Base-by-base conservation (phyloP, 2,113 vertebrate species). In the Neolamprologus brichardi region DNA sequence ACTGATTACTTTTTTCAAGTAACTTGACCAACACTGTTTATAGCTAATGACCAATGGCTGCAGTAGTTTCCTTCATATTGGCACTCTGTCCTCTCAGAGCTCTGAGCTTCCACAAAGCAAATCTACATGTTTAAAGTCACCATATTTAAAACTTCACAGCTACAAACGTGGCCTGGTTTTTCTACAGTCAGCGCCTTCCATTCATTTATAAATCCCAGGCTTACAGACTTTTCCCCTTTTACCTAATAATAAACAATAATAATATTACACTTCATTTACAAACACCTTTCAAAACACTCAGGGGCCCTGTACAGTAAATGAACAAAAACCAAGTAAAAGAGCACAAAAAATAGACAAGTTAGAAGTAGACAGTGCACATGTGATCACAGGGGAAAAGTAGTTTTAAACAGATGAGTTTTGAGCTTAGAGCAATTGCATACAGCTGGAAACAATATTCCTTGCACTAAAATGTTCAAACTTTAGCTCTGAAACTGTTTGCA, bases 291-390 rank as follows among this genome's bases (percentile, higher is more conserved):
- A 60, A 60, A 60, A 60, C 56, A 60, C 25, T 2, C 28, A 10
- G 14, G 25, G 2, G 8, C 56, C 5, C 28, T 10, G 56, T 10
- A 32, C 28, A 60, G 28, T 60, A 0, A 60, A 6, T 32, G 14
- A 60, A 32, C 56, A 60, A 60, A 60, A 10, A 18, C 8, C 56
- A 60, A 60, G 28, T 10, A 60, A 60, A 60, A 60, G 25, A 30
- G 56, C 56, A 17, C 0, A 0, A 1, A 60, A 30, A 60, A 30
- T 60, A 30, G 0, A 58, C 4, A 5, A 0, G 28, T 60, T 60
- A 60, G 28, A 60, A 32, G 15, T 32, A 60, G 56, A 30, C 3
- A 60, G 56, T 18, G 56, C 56, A 1, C 15, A 60, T 60, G 56
- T 60, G 28, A 60, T 60, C 56, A 60, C 58, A 32, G 58, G 15